Base-by-base conservation (phyloP, 2,888 invertebrate species). In the Zygogramma bicolorata region DNA sequence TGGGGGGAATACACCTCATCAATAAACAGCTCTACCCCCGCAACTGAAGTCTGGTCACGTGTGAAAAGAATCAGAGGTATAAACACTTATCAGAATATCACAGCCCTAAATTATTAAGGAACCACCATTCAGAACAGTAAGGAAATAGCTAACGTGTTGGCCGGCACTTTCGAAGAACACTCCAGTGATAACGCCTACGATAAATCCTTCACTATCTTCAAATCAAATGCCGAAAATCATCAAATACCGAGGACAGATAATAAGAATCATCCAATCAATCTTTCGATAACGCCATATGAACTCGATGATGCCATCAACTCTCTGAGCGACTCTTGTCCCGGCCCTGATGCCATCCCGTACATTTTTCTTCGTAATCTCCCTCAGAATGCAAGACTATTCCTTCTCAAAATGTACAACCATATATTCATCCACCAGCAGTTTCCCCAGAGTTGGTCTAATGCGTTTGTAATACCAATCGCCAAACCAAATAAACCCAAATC, bases 391-490 rank as follows among this genome's bases (percentile, higher is more conserved):
- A 42, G 22, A n/a, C 13, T 27, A n/a, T 6, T 8, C 7, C 49
- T 70, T 7, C 22, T 65, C 15, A 0, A 65, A 18, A 58, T 70
- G 25, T 70, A 46, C 20, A 69, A n/a, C n/a, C n/a, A 70, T 2
- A 59, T 70, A 0, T 70, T 58, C n/a, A 29, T 0, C 31, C 3
- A 10, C 20, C 10, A 20, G 13, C 20, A 29, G 1, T 70, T 70
- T 22, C 46, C 65, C 7, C 6, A 25, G 6, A 27, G 6, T 2
- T 70, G 70, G 58, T 13, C 15, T 1, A 29, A 31, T 57, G 63
- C 70, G n/a, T n/a, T n/a, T n/a, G n/a, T 65, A 6, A 58, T 70
- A 3, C 70, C 70, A 6, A 38, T 70, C 13, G 15, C 42, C 3
- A 65, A 70, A 22, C 58, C 59, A 10, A 59, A 59, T 25, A 53